phyloP scores from a whole-genome alignment of 2,113 vertebrate species.

The Seriola rivoliana region DNA sequence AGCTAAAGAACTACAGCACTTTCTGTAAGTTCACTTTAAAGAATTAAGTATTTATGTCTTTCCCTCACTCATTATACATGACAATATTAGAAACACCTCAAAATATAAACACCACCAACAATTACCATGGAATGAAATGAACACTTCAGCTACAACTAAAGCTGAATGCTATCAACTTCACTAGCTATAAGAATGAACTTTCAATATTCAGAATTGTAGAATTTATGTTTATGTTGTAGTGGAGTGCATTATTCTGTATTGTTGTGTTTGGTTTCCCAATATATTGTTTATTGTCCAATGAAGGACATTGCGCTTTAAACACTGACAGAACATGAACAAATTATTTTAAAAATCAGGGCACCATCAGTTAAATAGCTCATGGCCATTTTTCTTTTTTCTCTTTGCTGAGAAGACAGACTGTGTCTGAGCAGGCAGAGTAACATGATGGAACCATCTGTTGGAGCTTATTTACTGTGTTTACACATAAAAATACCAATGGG shows the following conservation, averaged over 20 bases:
- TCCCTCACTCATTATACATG: background rate
- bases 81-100: background rate
- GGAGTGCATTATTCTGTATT: no score
- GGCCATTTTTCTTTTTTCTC: no score
- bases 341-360: no score
- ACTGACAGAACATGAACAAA: background rate
- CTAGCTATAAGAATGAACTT: background rate
- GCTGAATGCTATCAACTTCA: background rate
- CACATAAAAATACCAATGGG: no score
- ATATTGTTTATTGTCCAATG: background rate
- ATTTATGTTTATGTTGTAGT: no score
- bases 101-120: background rate
- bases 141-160: background rate
- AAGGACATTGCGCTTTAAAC: background rate
- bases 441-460: no score
- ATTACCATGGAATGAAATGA: background rate
- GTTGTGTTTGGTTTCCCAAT: no score
- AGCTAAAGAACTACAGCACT: slow-evolving; percentile 22
- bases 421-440: no score
- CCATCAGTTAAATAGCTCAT: no score
- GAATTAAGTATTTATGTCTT: background rate
- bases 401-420: background rate
- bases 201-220: background rate
- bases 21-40: slow-evolving; percentile 3
- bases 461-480: no score